A percentile compares a stretch with the other conserved stretches of the same genome.
Conservation (phyloP, 2,797 vertebrate genomes). For the Tinamus major region DNA sequence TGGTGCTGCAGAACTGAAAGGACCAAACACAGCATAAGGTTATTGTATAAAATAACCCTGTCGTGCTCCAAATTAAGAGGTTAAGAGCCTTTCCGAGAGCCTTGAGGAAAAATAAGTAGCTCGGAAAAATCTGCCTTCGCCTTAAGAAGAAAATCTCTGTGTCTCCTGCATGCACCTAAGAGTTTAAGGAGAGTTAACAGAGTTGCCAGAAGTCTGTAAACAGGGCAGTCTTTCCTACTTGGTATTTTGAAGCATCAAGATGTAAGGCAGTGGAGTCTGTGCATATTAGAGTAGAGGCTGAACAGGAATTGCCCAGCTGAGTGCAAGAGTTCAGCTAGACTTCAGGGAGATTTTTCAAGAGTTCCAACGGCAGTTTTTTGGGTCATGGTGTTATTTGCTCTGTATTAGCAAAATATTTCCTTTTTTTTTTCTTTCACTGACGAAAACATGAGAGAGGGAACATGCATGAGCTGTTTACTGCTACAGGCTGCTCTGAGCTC, state of each 20-base stretch:
- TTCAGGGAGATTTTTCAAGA: background rate
- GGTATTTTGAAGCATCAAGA: background rate
- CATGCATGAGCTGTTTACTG: background rate
- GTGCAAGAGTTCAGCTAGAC: background rate
- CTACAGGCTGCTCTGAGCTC: background rate
- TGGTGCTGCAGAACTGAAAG: constrained; percentile 3
- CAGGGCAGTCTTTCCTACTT: background rate
- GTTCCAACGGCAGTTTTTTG: background rate
- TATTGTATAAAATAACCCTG: constrained; percentile 7
- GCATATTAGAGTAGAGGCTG: background rate
- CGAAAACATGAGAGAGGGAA: background rate
- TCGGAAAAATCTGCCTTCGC: background rate
- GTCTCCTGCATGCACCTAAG: background rate
- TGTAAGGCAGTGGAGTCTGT: background rate
- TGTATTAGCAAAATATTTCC: background rate
- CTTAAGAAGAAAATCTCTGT: constrained; percentile 1
- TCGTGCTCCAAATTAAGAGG: background rate
- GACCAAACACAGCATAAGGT: background rate
- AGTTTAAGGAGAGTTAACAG: background rate
- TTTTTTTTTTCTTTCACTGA: background rate
- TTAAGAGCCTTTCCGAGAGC: background rate
- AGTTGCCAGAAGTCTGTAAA: background rate
- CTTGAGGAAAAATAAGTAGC: background rate
- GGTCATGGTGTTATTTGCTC: background rate
- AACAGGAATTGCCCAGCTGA: background rate